Base-by-base conservation (phyloP, 2,797 vertebrate species). In the Florisuga fusca region DNA sequence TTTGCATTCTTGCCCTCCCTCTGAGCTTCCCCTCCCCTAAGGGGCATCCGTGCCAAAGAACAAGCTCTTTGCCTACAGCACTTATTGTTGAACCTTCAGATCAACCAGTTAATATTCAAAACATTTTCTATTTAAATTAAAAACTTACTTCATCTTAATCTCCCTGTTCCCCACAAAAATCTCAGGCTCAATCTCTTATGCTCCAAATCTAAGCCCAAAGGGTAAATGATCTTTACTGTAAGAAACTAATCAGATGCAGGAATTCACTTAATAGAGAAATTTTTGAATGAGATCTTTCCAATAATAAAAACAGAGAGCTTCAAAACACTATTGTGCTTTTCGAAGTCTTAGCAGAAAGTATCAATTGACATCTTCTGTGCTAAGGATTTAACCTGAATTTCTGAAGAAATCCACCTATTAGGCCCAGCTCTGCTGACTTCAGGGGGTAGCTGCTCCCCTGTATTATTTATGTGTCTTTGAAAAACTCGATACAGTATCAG, bases 121-220 rank as follows among this genome's bases (percentile, higher is more conserved):
- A 93, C 94, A 90, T 95, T 96, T 94, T 96, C 89, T 85, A 12
- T 95, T 96, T 96, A 97, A 97, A 97, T 97, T 93, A 96, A 93
- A 96, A 96, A 93, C 92, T 72, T 85, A 86, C 92, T 93, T 87
- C 64, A 46, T 86, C 84, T 64, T 93, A 83, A 93, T 92, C 90
- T 95, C 46, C 61, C 50, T 0, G 1, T 71, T 95, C 68, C 92
- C 96, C 93, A 77, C 89, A 94, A 94, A 87, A 90, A 78, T 94
- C 75, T 85, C 84, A 46, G 69, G 45, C 86, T 96, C 84, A 81
- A 23, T 85, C 74, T 93, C 88, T 92, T 81, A 66, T 10, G 54
- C 81, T 85, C 57, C 73, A 74, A 78, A 87, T 90, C 66, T 69
- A 94, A 96, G 93, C 80, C 80, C 91, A 76, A 95, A 66, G 90